Evolutionary conservation across 1,140 invertebrate species (phyloP).

Genomic region (Caenorhabditis latens): DNA sequence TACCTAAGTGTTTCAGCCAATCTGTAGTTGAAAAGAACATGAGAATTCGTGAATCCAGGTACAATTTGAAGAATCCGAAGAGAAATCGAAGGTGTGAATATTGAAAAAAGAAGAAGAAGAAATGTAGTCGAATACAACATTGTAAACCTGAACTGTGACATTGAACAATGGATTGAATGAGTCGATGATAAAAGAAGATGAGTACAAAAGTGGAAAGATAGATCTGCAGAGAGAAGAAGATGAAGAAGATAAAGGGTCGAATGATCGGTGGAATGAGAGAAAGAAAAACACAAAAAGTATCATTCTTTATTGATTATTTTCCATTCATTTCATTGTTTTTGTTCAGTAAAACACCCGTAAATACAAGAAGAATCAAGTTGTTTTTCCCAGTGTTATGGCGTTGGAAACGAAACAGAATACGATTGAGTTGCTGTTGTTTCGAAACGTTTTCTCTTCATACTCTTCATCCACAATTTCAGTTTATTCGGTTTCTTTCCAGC

Average conservation of each 20-base stretch:
- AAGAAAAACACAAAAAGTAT: not conserved
- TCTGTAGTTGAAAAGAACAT: slow-evolving; percentile 77
- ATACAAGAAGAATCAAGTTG: not conserved
- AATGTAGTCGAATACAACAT: slow-evolving; percentile 77
- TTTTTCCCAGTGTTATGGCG: not conserved
- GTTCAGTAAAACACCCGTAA: not conserved
- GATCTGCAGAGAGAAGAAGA: not conserved
- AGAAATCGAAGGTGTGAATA: slow-evolving; percentile 18
- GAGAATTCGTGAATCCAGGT: slow-evolving; percentile 77
- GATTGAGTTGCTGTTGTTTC: slow-evolving; percentile 14
- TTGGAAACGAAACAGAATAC: not conserved
- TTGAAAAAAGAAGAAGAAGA: slow-evolving; percentile 25
- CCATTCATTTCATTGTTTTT: not conserved
- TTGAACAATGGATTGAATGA: not conserved
- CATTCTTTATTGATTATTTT: slow-evolving; percentile 45
- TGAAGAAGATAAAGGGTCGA: not conserved
- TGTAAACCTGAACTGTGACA: slow-evolving; percentile 68
- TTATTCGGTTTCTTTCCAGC: slow-evolving; percentile 43
- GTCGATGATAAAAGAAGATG: slow-evolving; percentile 1
- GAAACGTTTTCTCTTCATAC: slow-evolving; percentile 20
- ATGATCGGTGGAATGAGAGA: not conserved
- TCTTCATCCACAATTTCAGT: slow-evolving; percentile 27
- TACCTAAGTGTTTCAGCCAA: slow-evolving; percentile 71
- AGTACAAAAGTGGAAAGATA: slow-evolving; percentile 44
- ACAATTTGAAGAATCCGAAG: slow-evolving; percentile 76